A percentile compares a stretch with the other conserved stretches of the same genome.
Evolutionary conservation across 2,797 vertebrate species (phyloP).

Genomic region (Tauraco hartlaubi): DNA sequence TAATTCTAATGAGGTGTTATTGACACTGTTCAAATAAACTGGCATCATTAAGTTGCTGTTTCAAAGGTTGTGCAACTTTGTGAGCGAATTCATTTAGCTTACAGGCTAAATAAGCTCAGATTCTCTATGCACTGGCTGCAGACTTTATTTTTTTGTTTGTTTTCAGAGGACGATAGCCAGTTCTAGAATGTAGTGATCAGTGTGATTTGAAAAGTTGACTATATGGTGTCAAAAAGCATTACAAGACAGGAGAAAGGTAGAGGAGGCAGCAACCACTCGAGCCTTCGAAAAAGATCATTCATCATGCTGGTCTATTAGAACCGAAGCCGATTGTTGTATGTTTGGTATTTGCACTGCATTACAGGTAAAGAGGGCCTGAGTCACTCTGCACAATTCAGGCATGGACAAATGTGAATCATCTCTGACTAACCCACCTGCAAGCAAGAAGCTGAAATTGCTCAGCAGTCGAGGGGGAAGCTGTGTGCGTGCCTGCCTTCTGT

Average conservation of each 20-base stretch:
- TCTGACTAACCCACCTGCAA: background rate
- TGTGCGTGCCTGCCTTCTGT: background rate
- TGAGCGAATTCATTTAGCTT: background rate
- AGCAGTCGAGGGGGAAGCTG: background rate
- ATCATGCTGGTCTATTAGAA: background rate
- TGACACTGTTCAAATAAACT: slow-evolving; percentile 15
- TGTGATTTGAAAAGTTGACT: background rate
- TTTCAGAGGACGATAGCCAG: background rate
- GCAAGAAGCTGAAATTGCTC: background rate
- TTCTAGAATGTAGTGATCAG: background rate
- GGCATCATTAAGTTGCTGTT: background rate
- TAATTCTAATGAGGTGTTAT: slow-evolving; percentile 54
- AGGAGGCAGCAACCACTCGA: background rate
- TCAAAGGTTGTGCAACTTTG: background rate
- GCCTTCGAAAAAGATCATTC: background rate
- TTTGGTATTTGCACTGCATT: background rate
- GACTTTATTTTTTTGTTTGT: background rate
- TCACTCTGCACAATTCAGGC: background rate
- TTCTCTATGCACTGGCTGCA: background rate
- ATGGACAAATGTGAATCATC: background rate
- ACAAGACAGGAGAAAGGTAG: background rate
- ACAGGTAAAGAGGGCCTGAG: background rate
- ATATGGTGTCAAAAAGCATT: background rate
- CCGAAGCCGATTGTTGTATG: background rate
- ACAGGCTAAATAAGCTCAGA: background rate